phyloP scores from a whole-genome alignment of 2,888 invertebrate genomes.

The Tuta absoluta region DNA sequence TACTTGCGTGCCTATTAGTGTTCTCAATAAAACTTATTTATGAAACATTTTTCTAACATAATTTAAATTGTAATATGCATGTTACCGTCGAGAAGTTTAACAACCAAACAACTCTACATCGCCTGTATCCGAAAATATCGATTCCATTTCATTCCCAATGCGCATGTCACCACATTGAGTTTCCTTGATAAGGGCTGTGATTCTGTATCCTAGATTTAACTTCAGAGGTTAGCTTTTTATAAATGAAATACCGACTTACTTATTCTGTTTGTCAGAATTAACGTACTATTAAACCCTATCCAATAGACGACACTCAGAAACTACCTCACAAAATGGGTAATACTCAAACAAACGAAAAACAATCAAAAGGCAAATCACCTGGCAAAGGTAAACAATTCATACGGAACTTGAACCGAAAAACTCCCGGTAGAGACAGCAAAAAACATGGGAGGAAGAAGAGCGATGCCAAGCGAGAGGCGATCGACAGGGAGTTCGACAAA shows the following conservation, averaged over 20 bases:
- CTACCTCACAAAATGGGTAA: conserved; percentile 74
- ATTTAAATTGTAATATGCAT: no score
- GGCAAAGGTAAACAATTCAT: conserved; percentile 81
- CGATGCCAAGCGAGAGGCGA: conserved; percentile 61
- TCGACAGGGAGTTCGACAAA: conserved; percentile 70
- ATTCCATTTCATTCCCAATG: neutral
- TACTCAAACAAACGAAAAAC: conserved; percentile 76
- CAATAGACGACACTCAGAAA: neutral
- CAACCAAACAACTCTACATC: neutral
- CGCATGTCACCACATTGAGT: conserved; percentile 1
- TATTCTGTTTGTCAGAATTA: neutral
- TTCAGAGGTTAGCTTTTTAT: conserved; percentile 18
- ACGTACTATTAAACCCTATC: neutral
- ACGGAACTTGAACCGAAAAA: conserved; percentile 73
- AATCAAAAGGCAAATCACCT: conserved; percentile 79
- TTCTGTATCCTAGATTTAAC: conserved; percentile 40
- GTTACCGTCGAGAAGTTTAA: no score
- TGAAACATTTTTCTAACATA: no score
- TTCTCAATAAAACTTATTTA: no score
- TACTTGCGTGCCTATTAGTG: no score
- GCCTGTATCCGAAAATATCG: conserved; percentile 5
- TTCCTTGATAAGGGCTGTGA: conserved; percentile 54
- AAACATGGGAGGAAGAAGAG: conserved; percentile 71
- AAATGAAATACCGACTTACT: neutral
- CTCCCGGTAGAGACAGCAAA: conserved; percentile 67